Conservation (phyloP, 2,888 invertebrate genomes). For the Podabrus alpinus region DNA sequence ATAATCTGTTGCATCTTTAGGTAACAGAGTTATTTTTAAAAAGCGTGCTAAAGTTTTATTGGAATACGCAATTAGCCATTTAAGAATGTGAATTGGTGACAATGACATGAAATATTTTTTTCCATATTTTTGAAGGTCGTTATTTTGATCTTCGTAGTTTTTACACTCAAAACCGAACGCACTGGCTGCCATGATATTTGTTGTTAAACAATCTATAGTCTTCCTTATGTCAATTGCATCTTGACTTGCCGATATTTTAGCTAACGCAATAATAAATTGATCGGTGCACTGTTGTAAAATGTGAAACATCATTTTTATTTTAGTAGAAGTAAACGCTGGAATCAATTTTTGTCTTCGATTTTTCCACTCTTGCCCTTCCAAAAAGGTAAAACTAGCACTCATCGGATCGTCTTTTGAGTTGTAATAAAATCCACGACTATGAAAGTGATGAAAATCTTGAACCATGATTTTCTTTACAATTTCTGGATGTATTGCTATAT, state of each 20-base stretch:
- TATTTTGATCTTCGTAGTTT: constrained; percentile 52
- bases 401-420: constrained; percentile 62
- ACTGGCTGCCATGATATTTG: constrained; percentile 62
- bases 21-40: neutral
- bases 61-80: neutral
- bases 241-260: constrained; percentile 41
- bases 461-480: constrained; percentile 47
- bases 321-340: neutral
- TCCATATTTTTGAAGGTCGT: constrained; percentile 42
- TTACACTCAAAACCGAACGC: constrained; percentile 61
- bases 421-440: constrained; percentile 62
- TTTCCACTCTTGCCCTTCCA: constrained; percentile 64
- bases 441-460: constrained; percentile 62
- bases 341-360: constrained; percentile 53
- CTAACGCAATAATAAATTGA: neutral
- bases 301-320: constrained; percentile 52
- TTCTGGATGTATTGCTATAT: neutral
- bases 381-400: constrained; percentile 60
- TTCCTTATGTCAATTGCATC: constrained; percentile 49
- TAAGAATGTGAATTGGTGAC: neutral
- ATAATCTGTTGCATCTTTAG: neutral
- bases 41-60: neutral
- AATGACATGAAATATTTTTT: neutral
- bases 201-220: constrained; percentile 58
- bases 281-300: constrained; percentile 17